Percentiles rank a stretch among this genome's conserved stretches.
phyloP scores from a whole-genome alignment of 2,113 vertebrate genomes.

The Urocitellus parryii region DNA sequence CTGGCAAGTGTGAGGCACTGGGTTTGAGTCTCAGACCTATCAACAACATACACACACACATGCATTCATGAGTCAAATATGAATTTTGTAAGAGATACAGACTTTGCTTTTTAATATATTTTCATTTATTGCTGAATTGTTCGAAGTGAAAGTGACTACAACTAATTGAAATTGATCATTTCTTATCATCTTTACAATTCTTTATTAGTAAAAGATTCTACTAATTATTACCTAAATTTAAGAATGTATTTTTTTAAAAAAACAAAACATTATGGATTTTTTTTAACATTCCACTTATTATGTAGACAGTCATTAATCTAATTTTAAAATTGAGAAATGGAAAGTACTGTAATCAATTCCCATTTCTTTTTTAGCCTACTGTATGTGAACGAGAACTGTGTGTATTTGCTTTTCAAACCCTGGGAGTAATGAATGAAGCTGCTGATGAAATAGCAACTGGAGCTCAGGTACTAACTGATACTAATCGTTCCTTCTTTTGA shows the following conservation, averaged over 20 bases:
- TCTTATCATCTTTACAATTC: background rate
- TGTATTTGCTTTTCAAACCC: slow-evolving; percentile 95
- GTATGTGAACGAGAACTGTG: slow-evolving; percentile 95
- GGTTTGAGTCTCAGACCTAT: too few species aligned
- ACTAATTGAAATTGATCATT: background rate
- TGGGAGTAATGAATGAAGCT: slow-evolving; percentile 96
- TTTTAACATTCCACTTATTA: background rate
- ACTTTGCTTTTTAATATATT: background rate
- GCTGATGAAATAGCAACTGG: slow-evolving; percentile 96
- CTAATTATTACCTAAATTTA: background rate
- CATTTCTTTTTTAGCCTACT: slow-evolving; percentile 88
- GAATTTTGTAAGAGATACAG: background rate
- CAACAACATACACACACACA: too few species aligned
- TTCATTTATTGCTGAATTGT: background rate
- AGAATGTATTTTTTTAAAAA: background rate
- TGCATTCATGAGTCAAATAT: background rate
- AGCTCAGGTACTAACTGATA: slow-evolving; percentile 90
- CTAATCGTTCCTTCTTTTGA: slow-evolving; percentile 11
- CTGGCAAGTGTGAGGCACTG: too few species aligned
- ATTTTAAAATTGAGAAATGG: background rate
- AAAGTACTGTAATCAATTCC: background rate
- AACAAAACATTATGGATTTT: background rate
- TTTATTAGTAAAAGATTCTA: background rate
- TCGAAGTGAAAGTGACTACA: background rate
- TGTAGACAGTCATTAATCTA: background rate